Conservation (phyloP, 1,140 invertebrate genomes). For the Drosophila pruinosa region DNA sequence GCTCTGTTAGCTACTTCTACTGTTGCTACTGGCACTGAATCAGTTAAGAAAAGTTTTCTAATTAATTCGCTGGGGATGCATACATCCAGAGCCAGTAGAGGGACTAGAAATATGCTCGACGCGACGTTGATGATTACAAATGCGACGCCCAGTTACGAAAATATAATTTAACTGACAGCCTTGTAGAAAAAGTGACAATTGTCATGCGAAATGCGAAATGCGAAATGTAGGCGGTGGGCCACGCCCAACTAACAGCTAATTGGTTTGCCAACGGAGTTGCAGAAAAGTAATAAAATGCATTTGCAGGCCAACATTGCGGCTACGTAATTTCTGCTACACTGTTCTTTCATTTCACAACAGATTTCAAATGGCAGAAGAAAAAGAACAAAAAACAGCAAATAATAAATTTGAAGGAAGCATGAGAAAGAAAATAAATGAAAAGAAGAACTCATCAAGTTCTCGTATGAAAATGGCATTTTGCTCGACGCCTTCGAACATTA, state of each 20-base stretch:
- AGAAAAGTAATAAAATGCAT: slow-evolving; percentile 71
- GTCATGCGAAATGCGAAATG: slow-evolving; percentile 46
- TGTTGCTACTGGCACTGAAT: slow-evolving; percentile 64
- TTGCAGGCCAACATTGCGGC: slow-evolving; percentile 32
- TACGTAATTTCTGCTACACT: slow-evolving; percentile 20
- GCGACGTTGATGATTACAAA: slow-evolving; percentile 46
- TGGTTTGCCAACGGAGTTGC: slow-evolving; percentile 48
- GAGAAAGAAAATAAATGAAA: slow-evolving; percentile 9
- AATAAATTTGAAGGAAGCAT: not conserved
- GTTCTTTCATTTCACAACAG: slow-evolving; percentile 7
- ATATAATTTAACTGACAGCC: slow-evolving; percentile 73
- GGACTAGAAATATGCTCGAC: slow-evolving; percentile 24
- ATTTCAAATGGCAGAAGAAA: not conserved
- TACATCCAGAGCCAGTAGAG: slow-evolving; percentile 14
- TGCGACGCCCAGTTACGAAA: slow-evolving; percentile 43
- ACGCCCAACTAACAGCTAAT: slow-evolving; percentile 48
- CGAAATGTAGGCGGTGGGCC: slow-evolving; percentile 9
- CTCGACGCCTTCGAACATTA: slow-evolving; percentile 46
- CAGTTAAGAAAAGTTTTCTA: slow-evolving; percentile 81
- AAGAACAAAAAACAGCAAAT: not conserved
- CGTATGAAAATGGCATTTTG: slow-evolving; percentile 19
- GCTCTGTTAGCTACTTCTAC: slow-evolving; percentile 16
- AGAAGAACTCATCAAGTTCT: slow-evolving; percentile 60
- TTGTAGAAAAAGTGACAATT: slow-evolving; percentile 67
- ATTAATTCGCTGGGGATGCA: slow-evolving; percentile 71